A percentile compares a stretch with the other conserved stretches of the same genome.
Conservation (phyloP, 2,113 vertebrate species). For the Epinephelus lanceolatus region DNA sequence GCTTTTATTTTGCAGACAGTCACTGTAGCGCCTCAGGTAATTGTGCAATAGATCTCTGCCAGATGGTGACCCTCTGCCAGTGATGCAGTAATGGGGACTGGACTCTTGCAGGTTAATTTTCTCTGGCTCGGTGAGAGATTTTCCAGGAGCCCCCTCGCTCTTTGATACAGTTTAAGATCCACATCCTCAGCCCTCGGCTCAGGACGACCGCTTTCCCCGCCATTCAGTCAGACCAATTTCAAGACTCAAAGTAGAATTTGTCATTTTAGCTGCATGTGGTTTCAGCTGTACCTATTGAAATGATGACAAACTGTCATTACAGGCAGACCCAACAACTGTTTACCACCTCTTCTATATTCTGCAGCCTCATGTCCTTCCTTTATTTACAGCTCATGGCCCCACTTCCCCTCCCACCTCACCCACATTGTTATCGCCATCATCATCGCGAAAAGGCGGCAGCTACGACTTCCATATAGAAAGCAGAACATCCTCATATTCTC, state of each 20-base stretch:
- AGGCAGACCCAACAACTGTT: conserved; percentile 42
- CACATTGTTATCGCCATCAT: conserved; percentile 17
- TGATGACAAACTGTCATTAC: conserved; percentile 42
- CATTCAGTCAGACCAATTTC: conserved; percentile 31
- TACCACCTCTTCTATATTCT: conserved; percentile 58
- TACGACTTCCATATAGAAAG: conserved; percentile 23
- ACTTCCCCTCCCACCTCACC: conserved; percentile 4
- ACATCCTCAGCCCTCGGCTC: conserved; percentile 18
- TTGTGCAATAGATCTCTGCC: conserved; percentile 78
- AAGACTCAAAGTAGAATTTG: conserved; percentile 38
- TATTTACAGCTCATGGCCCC: conserved; percentile 38
- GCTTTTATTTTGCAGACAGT: conserved; percentile 64
- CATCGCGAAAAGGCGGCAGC: conserved; percentile 19
- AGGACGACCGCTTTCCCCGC: neutral
- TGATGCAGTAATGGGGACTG: conserved; percentile 54
- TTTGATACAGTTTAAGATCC: conserved; percentile 56
- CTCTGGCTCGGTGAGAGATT: conserved; percentile 58
- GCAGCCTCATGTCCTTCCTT: conserved; percentile 21
- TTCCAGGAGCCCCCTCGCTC: conserved; percentile 47
- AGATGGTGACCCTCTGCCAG: conserved; percentile 73
- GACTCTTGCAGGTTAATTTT: conserved; percentile 64
- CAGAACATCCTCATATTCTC: conserved; percentile 21
- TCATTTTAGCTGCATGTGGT: conserved; percentile 39
- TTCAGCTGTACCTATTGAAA: conserved; percentile 40
- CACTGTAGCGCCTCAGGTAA: conserved; percentile 64